A percentile compares a stretch with the other conserved stretches of the same genome.
These are phyloP conservation scores for Pagetopsis macropterus DNA, from an alignment of 2,797 vertebrate genomes.

Conservation along the genomic window DNA sequence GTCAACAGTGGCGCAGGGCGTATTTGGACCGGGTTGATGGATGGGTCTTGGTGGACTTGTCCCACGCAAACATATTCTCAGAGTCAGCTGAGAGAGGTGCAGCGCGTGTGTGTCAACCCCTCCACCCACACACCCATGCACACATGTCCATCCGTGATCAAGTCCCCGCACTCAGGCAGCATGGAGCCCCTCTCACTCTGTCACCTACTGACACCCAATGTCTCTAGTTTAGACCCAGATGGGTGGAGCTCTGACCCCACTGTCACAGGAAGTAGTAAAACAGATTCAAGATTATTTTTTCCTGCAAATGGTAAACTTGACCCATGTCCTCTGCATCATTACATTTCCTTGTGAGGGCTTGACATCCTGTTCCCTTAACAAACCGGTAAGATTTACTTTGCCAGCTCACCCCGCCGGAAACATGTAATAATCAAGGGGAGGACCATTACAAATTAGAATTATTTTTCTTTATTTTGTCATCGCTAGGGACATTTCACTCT, in stretches of 20 bases:
- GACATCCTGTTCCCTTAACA: conserved; percentile 71
- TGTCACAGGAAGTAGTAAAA: conserved; percentile 48
- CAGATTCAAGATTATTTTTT: conserved; percentile 51
- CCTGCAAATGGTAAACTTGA: conserved; percentile 69
- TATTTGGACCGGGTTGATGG: conserved; percentile 84
- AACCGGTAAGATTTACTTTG: conserved; percentile 65
- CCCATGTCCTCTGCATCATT: conserved; percentile 65
- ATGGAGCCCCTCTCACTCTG: conserved; percentile 30
- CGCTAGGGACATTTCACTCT: conserved; percentile 21
- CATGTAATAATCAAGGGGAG: conserved; percentile 54
- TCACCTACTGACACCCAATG: conserved; percentile 65
- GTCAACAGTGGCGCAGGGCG: conserved; percentile 84
- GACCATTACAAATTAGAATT: conserved; percentile 52
- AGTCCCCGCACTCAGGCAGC: conserved; percentile 30
- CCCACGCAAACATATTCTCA: conserved; percentile 85
- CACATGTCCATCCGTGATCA: conserved; percentile 44
- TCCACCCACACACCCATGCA: conserved; percentile 57
- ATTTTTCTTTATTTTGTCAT: conserved; percentile 44
- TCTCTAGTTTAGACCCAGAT: conserved; percentile 63
- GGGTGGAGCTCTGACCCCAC: conserved; percentile 73
- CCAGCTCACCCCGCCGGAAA: conserved; percentile 58
- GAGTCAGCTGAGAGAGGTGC: conserved; percentile 81
- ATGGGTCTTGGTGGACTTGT: conserved; percentile 87
- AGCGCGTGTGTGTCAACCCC: conserved; percentile 65
- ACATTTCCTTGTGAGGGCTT: conserved; percentile 55